Evolutionary conservation across 2,888 invertebrate genomes (phyloP).

Genomic region (Anorthoa munda): DNA sequence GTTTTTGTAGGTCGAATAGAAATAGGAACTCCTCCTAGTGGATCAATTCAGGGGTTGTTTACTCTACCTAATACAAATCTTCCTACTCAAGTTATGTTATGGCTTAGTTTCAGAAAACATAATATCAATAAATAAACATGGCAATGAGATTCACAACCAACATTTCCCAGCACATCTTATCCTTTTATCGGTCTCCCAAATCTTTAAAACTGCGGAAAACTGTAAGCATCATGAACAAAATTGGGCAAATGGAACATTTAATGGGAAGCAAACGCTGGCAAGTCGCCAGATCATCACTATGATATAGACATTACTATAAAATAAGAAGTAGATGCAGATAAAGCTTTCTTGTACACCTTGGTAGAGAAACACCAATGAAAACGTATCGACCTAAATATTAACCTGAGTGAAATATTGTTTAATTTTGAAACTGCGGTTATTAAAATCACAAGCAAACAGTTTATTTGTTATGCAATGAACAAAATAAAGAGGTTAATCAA

Average conservation of each 20-base stretch:
- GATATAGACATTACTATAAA: conserved; percentile 48
- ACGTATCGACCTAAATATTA: background rate
- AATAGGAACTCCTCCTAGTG: background rate
- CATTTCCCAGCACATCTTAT: background rate
- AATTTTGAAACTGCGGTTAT: background rate
- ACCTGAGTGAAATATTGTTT: background rate
- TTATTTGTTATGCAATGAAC: background rate
- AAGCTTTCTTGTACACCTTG: conserved; percentile 28
- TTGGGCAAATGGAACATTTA: conserved; percentile 50
- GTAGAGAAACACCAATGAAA: conserved; percentile 14
- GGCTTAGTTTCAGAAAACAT: background rate
- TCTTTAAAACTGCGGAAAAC: background rate
- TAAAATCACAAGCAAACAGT: background rate
- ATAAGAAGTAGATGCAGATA: conserved; percentile 24
- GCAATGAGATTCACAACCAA: no score
- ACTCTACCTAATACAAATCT: background rate
- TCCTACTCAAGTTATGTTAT: background rate
- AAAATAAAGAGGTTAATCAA: background rate
- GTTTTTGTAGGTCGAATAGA: conserved; percentile 24
- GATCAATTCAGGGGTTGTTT: conserved; percentile 28
- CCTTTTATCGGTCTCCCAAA: background rate
- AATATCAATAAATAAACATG: background rate
- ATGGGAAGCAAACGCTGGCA: conserved; percentile 45
- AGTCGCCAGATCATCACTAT: conserved; percentile 42
- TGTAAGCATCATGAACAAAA: conserved; percentile 36